Evolutionary conservation across 2,113 vertebrate genomes (phyloP).

Genomic region (Capra hircus): DNA sequence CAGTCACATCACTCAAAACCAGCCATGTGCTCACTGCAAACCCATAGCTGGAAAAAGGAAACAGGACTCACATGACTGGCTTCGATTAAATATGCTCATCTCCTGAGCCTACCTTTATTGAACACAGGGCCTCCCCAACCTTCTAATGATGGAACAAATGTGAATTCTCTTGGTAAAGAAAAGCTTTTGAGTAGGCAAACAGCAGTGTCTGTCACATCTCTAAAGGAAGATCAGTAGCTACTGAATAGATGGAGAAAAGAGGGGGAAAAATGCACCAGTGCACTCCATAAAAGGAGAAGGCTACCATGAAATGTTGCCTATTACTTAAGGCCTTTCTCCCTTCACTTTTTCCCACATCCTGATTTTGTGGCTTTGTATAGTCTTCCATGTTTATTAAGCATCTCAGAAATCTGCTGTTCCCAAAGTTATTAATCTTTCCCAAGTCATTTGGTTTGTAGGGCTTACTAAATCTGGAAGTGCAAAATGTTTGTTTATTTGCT

Average conservation of each 20-base stretch:
- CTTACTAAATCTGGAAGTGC: constrained; percentile 46
- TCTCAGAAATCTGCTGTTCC: constrained; percentile 17
- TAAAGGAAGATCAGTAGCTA: background rate
- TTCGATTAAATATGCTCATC: background rate
- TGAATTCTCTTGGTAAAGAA: background rate
- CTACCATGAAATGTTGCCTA: background rate
- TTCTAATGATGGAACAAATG: background rate
- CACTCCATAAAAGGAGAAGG: background rate
- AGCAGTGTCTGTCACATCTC: background rate
- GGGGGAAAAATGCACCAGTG: background rate
- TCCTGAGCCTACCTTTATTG: background rate
- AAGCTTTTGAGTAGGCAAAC: background rate
- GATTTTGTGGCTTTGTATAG: background rate
- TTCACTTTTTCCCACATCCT: background rate
- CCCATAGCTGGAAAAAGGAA: background rate
- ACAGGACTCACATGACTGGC: background rate
- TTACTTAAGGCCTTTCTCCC: background rate
- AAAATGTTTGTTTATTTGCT: constrained; percentile 47
- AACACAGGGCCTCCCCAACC: background rate
- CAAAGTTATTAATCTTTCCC: constrained; percentile 36
- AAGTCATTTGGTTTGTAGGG: background rate
- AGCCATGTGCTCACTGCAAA: background rate
- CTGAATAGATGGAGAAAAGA: background rate
- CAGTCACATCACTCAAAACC: background rate
- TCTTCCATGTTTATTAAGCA: background rate